Conservation (phyloP, 1,140 invertebrate species). For the Drosophila carrolli region DNA sequence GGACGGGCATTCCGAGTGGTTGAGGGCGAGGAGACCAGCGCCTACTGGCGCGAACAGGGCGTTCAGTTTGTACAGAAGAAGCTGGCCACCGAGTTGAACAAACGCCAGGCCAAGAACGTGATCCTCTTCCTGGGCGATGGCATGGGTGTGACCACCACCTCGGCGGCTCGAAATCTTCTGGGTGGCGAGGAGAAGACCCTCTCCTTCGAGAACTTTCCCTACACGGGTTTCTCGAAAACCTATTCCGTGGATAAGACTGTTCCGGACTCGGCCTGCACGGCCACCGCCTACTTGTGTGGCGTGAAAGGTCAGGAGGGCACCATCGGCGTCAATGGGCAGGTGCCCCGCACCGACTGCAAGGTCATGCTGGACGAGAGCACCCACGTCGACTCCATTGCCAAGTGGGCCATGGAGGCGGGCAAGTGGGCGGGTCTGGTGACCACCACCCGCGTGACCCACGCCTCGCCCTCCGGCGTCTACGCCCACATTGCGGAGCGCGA, state of each 20-base stretch:
- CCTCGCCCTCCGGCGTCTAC: constrained; percentile 90
- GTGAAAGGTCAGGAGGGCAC: constrained; percentile 92
- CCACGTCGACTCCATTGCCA: constrained; percentile 88
- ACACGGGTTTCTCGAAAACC: constrained; percentile 91
- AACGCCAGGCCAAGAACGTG: constrained; percentile 88
- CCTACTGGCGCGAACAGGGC: constrained; percentile 76
- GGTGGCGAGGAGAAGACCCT: constrained; percentile 89
- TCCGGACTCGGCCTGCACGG: constrained; percentile 91
- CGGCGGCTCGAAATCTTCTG: constrained; percentile 88
- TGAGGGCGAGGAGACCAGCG: constrained; percentile 67
- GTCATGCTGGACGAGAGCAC: constrained; percentile 86
- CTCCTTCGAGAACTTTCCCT: constrained; percentile 91
- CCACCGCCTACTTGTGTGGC: constrained; percentile 92
- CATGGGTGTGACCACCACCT: constrained; percentile 91
- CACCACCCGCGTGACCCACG: constrained; percentile 93
- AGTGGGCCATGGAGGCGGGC: constrained; percentile 90
- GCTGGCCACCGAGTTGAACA: constrained; percentile 71
- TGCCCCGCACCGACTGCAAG: constrained; percentile 86
- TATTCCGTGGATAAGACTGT: constrained; percentile 93
- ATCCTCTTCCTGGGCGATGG: constrained; percentile 93
- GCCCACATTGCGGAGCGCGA: constrained; percentile 90
- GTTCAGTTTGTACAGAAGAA: constrained; percentile 59
- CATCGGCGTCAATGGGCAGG: constrained; percentile 89
- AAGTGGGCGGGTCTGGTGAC: constrained; percentile 92
- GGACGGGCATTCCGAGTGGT: constrained; percentile 6